Evolutionary conservation across 2,113 vertebrate genomes (phyloP).

Genomic region (Redunca redunca): DNA sequence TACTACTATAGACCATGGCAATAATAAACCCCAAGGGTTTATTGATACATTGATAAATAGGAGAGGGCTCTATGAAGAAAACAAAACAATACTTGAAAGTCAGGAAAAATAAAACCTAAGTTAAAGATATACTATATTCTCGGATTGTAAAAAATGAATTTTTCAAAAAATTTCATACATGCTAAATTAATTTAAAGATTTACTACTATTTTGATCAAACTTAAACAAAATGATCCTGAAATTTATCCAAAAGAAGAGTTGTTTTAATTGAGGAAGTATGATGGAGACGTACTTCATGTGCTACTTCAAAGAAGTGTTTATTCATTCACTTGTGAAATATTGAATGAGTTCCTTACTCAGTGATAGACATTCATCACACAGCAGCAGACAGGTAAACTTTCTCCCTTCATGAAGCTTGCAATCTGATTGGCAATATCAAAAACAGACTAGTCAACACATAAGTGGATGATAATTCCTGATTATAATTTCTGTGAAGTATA

Average conservation of each 20-base stretch:
- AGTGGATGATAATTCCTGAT: background rate
- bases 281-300: background rate
- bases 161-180: background rate
- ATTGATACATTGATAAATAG: background rate
- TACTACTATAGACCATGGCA: background rate
- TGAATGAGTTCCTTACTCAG: background rate
- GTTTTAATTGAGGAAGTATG: background rate
- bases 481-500: background rate
- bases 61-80: background rate
- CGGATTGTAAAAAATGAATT: background rate
- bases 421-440: background rate
- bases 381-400: background rate
- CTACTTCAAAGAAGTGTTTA: background rate
- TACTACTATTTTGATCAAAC: background rate
- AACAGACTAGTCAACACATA: background rate
- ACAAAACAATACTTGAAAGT: background rate
- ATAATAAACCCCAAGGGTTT: background rate
- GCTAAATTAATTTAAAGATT: background rate
- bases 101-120: background rate
- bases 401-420: background rate
- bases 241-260: background rate
- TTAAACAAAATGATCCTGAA: background rate
- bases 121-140: background rate
- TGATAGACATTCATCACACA: background rate
- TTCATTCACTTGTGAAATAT: background rate